Base-by-base conservation (phyloP, 2,113 vertebrate species). In the Myiopsitta monachus region DNA sequence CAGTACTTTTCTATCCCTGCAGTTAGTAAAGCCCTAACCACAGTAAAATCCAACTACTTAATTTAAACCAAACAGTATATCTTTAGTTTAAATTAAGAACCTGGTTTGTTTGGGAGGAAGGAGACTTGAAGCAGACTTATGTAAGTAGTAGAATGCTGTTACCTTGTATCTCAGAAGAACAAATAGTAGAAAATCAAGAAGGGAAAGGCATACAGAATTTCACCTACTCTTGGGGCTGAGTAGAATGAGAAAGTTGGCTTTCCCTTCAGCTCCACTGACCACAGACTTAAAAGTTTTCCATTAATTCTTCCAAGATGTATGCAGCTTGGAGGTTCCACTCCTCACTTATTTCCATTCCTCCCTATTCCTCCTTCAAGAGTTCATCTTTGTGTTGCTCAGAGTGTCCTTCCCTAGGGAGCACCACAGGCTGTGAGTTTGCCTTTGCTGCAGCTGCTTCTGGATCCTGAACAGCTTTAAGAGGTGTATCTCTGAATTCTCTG, bases 71-170 rank as follows among this genome's bases (percentile, higher is more conserved):
- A 62, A 14, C 1, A 43, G 14, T 44, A 76, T 52, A 31, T 55
- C 47, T 85, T 16, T 62, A 66, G 39, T n/a, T 80, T 70, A 26
- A 61, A 44, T 43, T 16, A 80, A 80, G 18, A 80, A 28, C 27
- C 9, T 23, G 8, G 4, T 61, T 82, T 81, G 10, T 68, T 64
- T 76, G 24, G 30, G 10, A 88, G 62, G 33, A 82, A n/a, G 4
- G 3, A 68, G 47, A 74, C 31, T 57, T 0, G 0, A 62, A 73
- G 31, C 31, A 80, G 44, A 75, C 6, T 9, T 2, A 3, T 31
- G 13, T 54, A 54, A 84, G 22, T 31, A 67, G 10, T 47, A 31
- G 49, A 75, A 49, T 38, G 21, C 9, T 0, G 0, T 82, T 38
- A 28, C 18, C 10, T 70, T 80, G 3, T 43, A 36, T 51, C 38